Conservation (phyloP, 2,113 vertebrate genomes). For the Anhinga rufa region DNA sequence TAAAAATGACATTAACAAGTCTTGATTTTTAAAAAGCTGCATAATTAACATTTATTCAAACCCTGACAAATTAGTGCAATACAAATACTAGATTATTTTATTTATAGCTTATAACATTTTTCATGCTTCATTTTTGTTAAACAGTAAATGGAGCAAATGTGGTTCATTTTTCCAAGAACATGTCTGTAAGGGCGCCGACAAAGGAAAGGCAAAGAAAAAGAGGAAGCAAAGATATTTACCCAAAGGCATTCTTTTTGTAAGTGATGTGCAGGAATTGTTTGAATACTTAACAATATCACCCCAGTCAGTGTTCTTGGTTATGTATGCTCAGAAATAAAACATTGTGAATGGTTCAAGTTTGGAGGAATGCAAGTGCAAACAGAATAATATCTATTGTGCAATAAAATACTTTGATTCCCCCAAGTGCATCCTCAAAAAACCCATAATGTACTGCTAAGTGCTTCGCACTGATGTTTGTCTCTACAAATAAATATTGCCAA, state of each 20-base stretch:
- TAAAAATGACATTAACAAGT: conserved; percentile 80
- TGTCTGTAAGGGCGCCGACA: conserved; percentile 29
- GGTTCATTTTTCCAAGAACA: conserved; percentile 19
- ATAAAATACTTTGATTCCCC: conserved; percentile 68
- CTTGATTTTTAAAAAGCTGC: conserved; percentile 71
- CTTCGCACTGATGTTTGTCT: conserved; percentile 68
- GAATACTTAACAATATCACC: conserved; percentile 25
- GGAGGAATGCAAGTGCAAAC: conserved; percentile 23
- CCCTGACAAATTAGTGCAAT: conserved; percentile 56
- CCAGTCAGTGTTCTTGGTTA: conserved; percentile 19
- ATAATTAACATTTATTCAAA: conserved; percentile 77
- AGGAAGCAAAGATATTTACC: conserved; percentile 42
- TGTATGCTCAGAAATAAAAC: conserved; percentile 41
- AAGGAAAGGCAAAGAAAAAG: conserved; percentile 7
- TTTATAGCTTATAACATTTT: conserved; percentile 62
- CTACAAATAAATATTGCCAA: conserved; percentile 69
- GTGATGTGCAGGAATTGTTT: conserved; percentile 47
- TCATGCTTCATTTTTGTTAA: conserved; percentile 54
- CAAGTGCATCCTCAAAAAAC: conserved; percentile 48
- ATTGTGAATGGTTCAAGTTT: conserved; percentile 13
- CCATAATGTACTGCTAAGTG: conserved; percentile 58
- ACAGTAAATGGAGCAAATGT: conserved; percentile 37
- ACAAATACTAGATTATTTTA: conserved; percentile 59
- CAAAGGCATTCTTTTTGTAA: conserved; percentile 42
- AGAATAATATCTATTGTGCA: conserved; percentile 22